Percentiles rank a stretch among this genome's conserved stretches.
These are phyloP conservation scores for Matsumurasca onukii DNA, from an alignment of 1,140 invertebrate species.

Conservation along the genomic window DNA sequence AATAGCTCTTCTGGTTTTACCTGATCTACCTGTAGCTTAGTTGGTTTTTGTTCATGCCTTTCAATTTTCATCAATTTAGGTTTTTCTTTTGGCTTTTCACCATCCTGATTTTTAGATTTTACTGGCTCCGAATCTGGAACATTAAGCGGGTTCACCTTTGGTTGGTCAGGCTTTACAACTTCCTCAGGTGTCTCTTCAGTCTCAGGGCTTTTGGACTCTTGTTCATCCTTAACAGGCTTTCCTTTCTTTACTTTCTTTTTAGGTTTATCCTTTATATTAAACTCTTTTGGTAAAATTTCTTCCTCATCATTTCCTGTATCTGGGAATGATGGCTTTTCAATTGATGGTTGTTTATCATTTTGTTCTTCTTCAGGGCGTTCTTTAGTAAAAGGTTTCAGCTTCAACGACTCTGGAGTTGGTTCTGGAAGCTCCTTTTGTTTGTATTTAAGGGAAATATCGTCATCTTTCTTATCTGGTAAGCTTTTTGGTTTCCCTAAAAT, in stretches of 20 bases:
- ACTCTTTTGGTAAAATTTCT: constrained; percentile 27
- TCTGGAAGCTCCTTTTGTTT: constrained; percentile 30
- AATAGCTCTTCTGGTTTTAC: constrained; percentile 54
- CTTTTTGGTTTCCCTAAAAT: constrained; percentile 39
- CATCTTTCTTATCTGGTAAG: constrained; percentile 28
- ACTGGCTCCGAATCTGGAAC: neutral
- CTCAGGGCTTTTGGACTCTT: too few species aligned
- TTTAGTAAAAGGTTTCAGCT: constrained; percentile 39
- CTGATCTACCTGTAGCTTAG: constrained; percentile 37
- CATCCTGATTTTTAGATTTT: constrained; percentile 38
- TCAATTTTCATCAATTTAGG: constrained; percentile 40
- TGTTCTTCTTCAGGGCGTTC: constrained; percentile 42
- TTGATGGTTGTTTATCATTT: constrained; percentile 35
- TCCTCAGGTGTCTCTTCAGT: constrained; percentile 46
- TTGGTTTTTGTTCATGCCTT: constrained; percentile 40
- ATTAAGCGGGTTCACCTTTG: constrained; percentile 35
- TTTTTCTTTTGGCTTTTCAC: constrained; percentile 38
- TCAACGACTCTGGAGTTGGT: constrained; percentile 30
- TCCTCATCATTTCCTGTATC: constrained; percentile 26
- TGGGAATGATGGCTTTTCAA: neutral
- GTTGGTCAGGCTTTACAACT: constrained; percentile 35
- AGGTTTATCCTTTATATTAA: constrained; percentile 18
- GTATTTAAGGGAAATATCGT: constrained; percentile 37
- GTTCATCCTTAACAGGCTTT: too few species aligned
- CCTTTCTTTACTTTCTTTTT: constrained; percentile 33